Evolutionary conservation across 2,888 invertebrate species (phyloP).

Genomic region (Erebia palarica): DNA sequence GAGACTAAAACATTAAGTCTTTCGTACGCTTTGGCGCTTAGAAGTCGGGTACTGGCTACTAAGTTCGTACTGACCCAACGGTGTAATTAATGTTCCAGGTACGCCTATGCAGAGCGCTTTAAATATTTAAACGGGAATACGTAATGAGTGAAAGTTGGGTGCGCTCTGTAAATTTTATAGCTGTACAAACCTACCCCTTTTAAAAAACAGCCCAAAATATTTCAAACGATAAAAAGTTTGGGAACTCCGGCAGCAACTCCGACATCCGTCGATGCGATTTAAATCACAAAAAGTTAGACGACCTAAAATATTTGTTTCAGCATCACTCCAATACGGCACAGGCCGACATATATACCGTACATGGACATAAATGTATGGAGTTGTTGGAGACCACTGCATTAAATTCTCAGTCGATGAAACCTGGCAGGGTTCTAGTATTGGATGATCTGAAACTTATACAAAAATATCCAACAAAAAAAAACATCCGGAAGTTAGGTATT

Average conservation of each 20-base stretch:
- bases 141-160: constrained; percentile 37
- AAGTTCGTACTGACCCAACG: constrained; percentile 34
- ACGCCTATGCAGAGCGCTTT: constrained; percentile 37
- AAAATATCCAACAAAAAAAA: too few relatives aligned
- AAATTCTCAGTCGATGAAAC: too few relatives aligned
- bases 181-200: constrained; percentile 21
- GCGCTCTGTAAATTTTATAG: constrained; percentile 35
- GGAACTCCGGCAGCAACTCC: not conserved
- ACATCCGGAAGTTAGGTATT: too few relatives aligned
- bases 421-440: too few relatives aligned
- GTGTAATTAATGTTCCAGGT: constrained; percentile 47
- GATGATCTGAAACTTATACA: too few relatives aligned
- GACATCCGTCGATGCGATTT: not conserved
- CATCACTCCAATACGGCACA: not conserved
- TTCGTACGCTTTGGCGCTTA: constrained; percentile 4
- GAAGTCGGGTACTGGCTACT: constrained; percentile 36
- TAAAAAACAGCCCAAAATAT: constrained; percentile 24
- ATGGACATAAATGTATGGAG: too few relatives aligned
- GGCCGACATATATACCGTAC: too few relatives aligned
- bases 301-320: not conserved
- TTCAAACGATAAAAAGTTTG: constrained; percentile 11
- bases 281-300: not conserved
- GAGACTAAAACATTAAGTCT: not conserved
- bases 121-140: constrained; percentile 42
- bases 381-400: too few relatives aligned